Base-by-base conservation (phyloP, 2,113 vertebrate species). In the Anoura caudifer region DNA sequence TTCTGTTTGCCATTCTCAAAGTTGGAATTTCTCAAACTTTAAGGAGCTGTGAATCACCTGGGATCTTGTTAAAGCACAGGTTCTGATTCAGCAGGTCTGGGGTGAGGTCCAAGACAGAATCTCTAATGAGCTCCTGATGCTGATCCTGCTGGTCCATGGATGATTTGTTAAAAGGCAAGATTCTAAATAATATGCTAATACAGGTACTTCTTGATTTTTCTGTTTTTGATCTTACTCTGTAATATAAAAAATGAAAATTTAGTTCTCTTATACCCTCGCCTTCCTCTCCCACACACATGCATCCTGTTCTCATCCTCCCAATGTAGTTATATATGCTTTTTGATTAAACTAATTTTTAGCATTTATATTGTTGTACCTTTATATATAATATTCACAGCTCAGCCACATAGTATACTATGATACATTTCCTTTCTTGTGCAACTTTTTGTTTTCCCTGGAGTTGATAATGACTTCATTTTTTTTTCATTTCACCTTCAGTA, bases 381-480 rank as follows among this genome's bases (percentile, higher is more conserved):
- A 50, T 84, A 80, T 76, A 85, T 52, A 93, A 91, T 38, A 59
- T 22, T 75, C 75, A 70, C 45, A 81, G 56, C 22, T 65, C 12
- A 84, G 56, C 19, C 72, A 76, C 13, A 36, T 16, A 36, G 15
- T 17, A 59, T 26, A 10, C n/a, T 69, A 24, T 41, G 36, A 75
- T 76, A 67, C 19, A 70, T 63, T 90, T 94, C 36, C 33, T 85
- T 94, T 90, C 50, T 75, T 90, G 38, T 54, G 20, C 41, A 63
- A 47, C 47, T 65, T 77, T 73, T 91, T 86, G 63, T 63, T 97
- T 94, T 96, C 45, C 75, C 88, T 84, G 50, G 75, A 92, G 69
- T 92, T 95, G 69, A 75, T 75, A 54, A 47, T 87, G 94, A 36
- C 91, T 94, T 88, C 36, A 10, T 17, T 16, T 47, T 20, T 67